A percentile compares a stretch with the other conserved stretches of the same genome.
phyloP scores from a whole-genome alignment of 2,113 vertebrate genomes.

The Phrynocephalus versicolor region DNA sequence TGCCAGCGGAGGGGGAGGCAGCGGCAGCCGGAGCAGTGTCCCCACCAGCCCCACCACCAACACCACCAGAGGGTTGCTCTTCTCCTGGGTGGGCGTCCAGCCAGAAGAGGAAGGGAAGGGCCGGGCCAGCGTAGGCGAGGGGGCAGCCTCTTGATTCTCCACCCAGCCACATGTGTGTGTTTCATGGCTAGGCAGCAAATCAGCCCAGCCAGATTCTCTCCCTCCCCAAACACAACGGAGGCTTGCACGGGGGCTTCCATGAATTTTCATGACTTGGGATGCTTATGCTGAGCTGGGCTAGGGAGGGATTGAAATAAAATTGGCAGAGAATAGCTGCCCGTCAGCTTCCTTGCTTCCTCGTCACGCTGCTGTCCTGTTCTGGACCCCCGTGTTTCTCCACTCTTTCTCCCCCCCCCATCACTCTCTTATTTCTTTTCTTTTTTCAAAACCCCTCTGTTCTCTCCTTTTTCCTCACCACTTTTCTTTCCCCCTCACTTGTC shows the following conservation, averaged over 20 bases:
- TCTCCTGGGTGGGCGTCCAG: constrained; percentile 87
- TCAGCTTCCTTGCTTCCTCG: no score
- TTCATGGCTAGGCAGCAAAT: constrained; percentile 88
- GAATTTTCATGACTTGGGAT: constrained; percentile 97
- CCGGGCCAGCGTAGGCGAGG: constrained; percentile 14
- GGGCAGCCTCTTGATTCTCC: neutral
- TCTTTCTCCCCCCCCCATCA: constrained; percentile 55
- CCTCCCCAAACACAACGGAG: constrained; percentile 28
- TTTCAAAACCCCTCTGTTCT: constrained; percentile 62
- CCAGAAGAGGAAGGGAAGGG: constrained; percentile 36
- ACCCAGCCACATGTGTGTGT: constrained; percentile 86
- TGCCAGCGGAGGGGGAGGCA: constrained; percentile 53
- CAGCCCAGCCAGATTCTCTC: constrained; percentile 78
- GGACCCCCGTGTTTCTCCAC: constrained; percentile 64
- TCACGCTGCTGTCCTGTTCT: neutral
- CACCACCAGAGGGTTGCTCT: constrained; percentile 86
- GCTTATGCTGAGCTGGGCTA: constrained; percentile 36
- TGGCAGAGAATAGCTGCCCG: neutral
- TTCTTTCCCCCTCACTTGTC: neutral
- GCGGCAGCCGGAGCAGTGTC: constrained; percentile 55
- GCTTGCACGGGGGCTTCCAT: constrained; percentile 44
- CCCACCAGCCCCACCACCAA: constrained; percentile 54
- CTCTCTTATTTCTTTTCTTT: no score
- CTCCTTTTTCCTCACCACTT: constrained; percentile 47
- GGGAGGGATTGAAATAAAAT: constrained; percentile 21